Evolutionary conservation across 2,888 invertebrate species (phyloP).

Genomic region (Atethmia centrago): DNA sequence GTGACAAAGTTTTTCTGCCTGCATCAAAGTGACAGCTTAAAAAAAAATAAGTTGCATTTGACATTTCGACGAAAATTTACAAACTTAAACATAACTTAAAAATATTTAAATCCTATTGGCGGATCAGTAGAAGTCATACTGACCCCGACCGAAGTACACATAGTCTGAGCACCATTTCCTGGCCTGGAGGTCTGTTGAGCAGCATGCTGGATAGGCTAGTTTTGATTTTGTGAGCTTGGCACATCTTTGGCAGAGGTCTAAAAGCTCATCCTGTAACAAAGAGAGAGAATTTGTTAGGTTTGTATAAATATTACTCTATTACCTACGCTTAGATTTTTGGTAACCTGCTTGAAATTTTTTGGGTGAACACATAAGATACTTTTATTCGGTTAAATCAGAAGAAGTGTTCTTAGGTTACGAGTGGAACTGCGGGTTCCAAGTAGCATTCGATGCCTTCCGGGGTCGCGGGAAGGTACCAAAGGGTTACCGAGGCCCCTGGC

Average conservation of each 20-base stretch:
- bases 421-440: too few species aligned
- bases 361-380: not conserved
- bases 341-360: not conserved
- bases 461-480: too few species aligned
- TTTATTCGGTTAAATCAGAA: not conserved
- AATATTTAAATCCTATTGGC: constrained; percentile 12
- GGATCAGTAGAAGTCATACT: constrained; percentile 78
- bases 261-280: constrained; percentile 84
- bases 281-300: constrained; percentile 9
- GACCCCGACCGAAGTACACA: constrained; percentile 89
- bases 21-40: too few species aligned
- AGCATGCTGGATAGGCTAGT: constrained; percentile 91
- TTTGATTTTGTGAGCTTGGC: constrained; percentile 91
- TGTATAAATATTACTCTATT: not conserved
- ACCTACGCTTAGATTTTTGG: not conserved
- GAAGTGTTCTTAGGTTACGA: not conserved
- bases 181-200: constrained; percentile 89
- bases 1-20: too few species aligned
- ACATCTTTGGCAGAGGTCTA: constrained; percentile 91
- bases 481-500: too few species aligned
- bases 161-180: constrained; percentile 91
- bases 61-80: constrained; percentile 19
- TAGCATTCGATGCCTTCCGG: too few species aligned
- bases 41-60: not conserved
- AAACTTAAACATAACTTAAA: constrained; percentile 7